Evolutionary conservation across 2,888 invertebrate species (phyloP).

Genomic region (Villa cingulata): DNA sequence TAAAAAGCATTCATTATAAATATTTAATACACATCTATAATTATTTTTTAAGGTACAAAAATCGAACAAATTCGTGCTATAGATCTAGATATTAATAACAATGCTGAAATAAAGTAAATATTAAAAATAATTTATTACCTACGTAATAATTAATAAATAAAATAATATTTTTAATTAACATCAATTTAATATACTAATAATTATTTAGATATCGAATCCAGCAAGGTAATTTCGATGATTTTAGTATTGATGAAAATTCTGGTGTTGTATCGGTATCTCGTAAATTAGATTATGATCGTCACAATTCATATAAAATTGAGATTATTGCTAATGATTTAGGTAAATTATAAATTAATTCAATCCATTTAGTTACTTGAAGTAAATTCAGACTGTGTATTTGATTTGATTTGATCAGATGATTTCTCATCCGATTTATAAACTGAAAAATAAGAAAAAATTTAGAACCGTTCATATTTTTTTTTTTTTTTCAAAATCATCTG

Average conservation of each 20-base stretch:
- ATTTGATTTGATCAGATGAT: no score
- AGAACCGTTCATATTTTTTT: no score
- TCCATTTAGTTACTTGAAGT: no score
- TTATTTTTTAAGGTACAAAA: constrained; percentile 34
- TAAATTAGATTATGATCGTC: constrained; percentile 68
- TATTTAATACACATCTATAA: background rate
- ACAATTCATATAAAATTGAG: constrained; percentile 66
- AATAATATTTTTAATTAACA: background rate
- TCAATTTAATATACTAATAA: no score
- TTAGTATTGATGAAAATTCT: constrained; percentile 59
- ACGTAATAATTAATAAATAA: background rate
- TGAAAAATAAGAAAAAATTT: no score
- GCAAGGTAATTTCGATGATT: constrained; percentile 74
- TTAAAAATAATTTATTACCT: background rate
- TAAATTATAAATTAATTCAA: constrained; percentile 16
- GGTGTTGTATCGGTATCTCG: constrained; percentile 65
- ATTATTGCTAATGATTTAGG: constrained; percentile 70
- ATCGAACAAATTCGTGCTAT: constrained; percentile 62
- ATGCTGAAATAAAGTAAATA: constrained; percentile 53
- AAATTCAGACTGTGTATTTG: no score
- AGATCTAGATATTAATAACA: constrained; percentile 76
- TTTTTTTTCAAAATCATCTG: no score
- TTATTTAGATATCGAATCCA: constrained; percentile 62
- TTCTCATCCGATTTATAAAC: no score
- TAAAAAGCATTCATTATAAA: no score